Conservation (phyloP, 2,113 vertebrate species). For the Corythoichthys haematopterus region DNA sequence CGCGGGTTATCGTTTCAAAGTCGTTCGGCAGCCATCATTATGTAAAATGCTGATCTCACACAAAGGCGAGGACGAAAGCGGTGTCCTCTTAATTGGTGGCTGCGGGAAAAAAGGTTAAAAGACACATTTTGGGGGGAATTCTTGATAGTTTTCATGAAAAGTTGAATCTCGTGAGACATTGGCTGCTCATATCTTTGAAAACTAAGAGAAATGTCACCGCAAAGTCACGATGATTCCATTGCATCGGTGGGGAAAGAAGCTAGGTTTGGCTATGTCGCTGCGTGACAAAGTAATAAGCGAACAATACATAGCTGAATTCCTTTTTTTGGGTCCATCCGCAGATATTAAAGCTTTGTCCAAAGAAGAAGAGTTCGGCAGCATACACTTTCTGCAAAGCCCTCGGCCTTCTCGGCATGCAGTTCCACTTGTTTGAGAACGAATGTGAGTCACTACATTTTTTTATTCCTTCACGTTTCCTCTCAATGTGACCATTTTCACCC, state of each 20-base stretch:
- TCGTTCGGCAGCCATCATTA: slow-evolving; percentile 52
- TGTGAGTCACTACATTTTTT: slow-evolving; percentile 72
- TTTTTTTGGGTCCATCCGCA: slow-evolving; percentile 44
- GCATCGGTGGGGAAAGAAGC: not conserved
- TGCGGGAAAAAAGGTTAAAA: slow-evolving; percentile 22
- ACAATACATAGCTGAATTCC: too few relatives aligned
- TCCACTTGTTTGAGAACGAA: slow-evolving; percentile 95
- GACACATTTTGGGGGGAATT: slow-evolving; percentile 20
- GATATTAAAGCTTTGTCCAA: slow-evolving; percentile 97
- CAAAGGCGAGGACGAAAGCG: slow-evolving; percentile 9
- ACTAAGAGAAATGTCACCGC: slow-evolving; percentile 13
- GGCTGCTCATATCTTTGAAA: slow-evolving; percentile 25
- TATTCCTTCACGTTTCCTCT: not conserved
- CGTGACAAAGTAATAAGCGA: not conserved
- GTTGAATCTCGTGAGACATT: slow-evolving; percentile 10
- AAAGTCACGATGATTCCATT: not conserved
- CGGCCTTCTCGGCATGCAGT: slow-evolving; percentile 93
- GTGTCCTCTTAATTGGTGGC: slow-evolving; percentile 26
- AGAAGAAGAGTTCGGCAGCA: slow-evolving; percentile 93
- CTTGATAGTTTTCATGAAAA: slow-evolving; percentile 29
- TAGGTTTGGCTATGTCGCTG: not conserved
- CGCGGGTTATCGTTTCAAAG: slow-evolving; percentile 35
- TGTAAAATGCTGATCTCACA: slow-evolving; percentile 35
- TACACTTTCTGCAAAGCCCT: slow-evolving; percentile 95
- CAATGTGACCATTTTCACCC: not conserved